Evolutionary conservation across 2,888 invertebrate genomes (phyloP), one percentile per base, ranked within the genome.

Genomic region (Aleiodes alternator): DNA sequence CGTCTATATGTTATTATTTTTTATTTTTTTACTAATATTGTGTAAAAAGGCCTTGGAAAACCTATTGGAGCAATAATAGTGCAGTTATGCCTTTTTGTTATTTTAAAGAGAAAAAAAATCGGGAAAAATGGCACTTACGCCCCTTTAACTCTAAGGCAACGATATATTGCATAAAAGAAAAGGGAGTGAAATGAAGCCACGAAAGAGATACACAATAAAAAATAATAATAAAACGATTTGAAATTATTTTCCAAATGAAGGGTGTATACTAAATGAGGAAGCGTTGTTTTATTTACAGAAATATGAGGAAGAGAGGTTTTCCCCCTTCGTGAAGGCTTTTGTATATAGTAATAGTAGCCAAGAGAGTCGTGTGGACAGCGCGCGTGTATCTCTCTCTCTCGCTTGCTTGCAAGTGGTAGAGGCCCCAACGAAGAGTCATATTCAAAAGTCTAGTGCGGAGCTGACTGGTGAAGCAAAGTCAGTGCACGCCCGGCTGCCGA

Each of bases 401-500:
- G 75, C 75, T 50, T 29, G 43, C 77, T 72, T 72, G 66, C 74
- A 72, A 76, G 72, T 69, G 77, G 70, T 74, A 74, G 66, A 77
- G 64, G 68, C 73, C 64, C 79, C 51, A 59, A 59, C 74, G 75
- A 77, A 55, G 59, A 48, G 71, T 72, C 38, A 8, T 29, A n/a
- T n/a, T 23, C 51, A 23, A 23, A 34, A 34, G 34, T 34, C 34
- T 29, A 9, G 55, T 72, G 72, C 75, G 59, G 23, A 2, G 76
- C 68, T 71, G 53, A 69, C 73, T 61, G 73, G 71, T 56, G 55
- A 68, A 75, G 79, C 59, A 69, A 75, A 84, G 85, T 83, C 88
- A 88, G 89, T 89, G 88, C 87, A 88, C 88, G 88, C 89, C 87
- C 87, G 89, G 88, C 89, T 87, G 88, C 87, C 88, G 86, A 88